Conservation (phyloP, 2,797 vertebrate species). For the Melanotaenia maccullochi region DNA sequence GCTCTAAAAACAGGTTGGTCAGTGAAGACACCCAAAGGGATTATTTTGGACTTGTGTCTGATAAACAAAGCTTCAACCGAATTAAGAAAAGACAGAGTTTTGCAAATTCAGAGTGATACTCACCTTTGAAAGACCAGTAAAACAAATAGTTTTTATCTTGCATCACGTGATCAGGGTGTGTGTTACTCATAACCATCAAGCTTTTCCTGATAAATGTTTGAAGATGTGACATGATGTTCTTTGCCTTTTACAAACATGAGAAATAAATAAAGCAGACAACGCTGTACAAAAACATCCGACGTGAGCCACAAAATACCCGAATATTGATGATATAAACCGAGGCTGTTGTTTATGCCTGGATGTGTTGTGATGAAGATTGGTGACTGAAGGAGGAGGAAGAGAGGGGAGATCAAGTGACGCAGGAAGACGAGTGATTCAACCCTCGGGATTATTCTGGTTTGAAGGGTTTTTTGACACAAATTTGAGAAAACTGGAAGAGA, state of each 20-base stretch:
- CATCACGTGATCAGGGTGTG: background rate
- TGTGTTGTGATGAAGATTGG: slow-evolving; percentile 21
- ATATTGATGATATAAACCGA: slow-evolving; percentile 11
- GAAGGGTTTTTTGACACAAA: background rate
- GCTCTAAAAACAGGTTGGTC: too few species aligned
- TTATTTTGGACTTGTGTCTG: too few species aligned
- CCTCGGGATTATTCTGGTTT: slow-evolving; percentile 20
- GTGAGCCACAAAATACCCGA: slow-evolving; percentile 8
- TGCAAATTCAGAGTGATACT: too few species aligned
- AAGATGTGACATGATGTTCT: too few species aligned
- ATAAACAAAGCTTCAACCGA: too few species aligned
- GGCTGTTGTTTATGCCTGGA: slow-evolving; percentile 27
- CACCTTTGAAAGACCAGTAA: background rate
- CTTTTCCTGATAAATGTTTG: too few species aligned
- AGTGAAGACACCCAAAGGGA: too few species aligned
- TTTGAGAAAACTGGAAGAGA: background rate
- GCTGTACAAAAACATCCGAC: background rate
- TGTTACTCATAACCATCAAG: too few species aligned
- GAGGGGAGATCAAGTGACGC: slow-evolving; percentile 49
- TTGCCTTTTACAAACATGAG: too few species aligned
- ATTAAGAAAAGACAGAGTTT: too few species aligned
- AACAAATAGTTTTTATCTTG: background rate
- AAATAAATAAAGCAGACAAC: too few species aligned
- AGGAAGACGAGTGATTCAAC: slow-evolving; percentile 29
- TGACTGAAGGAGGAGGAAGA: background rate